These are phyloP conservation scores for Eupithecia centaureata DNA, from an alignment of 2,888 invertebrate genomes.

Conservation along the genomic window DNA sequence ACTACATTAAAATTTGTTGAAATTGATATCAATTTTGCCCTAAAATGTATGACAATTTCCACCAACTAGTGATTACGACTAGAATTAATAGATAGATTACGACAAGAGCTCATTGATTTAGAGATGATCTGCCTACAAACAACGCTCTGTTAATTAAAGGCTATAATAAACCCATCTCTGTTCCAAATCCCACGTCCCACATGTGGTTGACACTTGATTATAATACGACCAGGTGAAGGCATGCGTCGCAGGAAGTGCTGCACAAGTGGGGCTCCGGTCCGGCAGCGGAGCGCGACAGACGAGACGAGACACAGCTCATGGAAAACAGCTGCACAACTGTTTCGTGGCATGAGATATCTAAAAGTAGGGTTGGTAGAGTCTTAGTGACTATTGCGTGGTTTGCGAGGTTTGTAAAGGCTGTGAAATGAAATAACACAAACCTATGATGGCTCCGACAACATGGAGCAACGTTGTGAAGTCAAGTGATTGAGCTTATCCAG, in stretches of 20 bases:
- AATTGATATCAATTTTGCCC: background rate
- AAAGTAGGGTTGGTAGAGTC: background rate
- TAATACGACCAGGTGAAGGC: slow-evolving; percentile 34
- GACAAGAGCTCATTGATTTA: background rate
- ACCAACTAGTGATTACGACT: background rate
- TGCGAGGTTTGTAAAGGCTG: background rate
- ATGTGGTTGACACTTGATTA: slow-evolving; percentile 30
- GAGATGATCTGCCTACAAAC: background rate
- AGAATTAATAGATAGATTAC: too few relatives aligned
- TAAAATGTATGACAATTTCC: background rate
- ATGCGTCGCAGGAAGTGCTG: slow-evolving; percentile 51
- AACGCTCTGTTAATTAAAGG: background rate
- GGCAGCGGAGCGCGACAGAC: slow-evolving; percentile 48
- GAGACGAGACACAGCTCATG: slow-evolving; percentile 14
- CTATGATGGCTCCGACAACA: background rate
- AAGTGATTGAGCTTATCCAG: background rate
- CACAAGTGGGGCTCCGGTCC: slow-evolving; percentile 51
- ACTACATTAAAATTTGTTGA: too few relatives aligned
- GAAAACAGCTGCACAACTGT: background rate
- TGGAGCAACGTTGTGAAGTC: too few relatives aligned
- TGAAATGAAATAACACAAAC: background rate
- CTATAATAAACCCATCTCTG: slow-evolving; percentile 11
- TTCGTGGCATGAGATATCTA: background rate
- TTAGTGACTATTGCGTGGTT: background rate
- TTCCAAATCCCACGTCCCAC: slow-evolving; percentile 38